Evolutionary conservation across 1,140 invertebrate species (phyloP).

Genomic region (Cataglyphis hispanica): DNA sequence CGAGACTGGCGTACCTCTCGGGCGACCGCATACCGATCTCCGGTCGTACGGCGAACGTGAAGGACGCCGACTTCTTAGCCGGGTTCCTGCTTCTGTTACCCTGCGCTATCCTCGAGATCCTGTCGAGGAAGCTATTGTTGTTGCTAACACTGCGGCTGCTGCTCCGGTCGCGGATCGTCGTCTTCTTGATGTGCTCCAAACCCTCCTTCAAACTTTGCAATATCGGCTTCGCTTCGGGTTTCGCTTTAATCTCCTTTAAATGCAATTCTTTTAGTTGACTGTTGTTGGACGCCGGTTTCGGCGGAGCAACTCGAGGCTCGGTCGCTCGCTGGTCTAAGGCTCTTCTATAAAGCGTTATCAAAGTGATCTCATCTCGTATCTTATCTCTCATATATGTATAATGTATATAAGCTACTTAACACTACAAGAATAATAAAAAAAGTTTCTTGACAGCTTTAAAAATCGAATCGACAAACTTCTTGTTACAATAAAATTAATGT

Average conservation of each 20-base stretch:
- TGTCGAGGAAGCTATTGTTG: slow-evolving; percentile 80
- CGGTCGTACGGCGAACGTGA: slow-evolving; percentile 83
- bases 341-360: slow-evolving; percentile 77
- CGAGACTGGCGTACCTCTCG: slow-evolving; percentile 83
- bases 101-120: slow-evolving; percentile 84
- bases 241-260: slow-evolving; percentile 83
- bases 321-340: slow-evolving; percentile 84
- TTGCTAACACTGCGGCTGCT: slow-evolving; percentile 73
- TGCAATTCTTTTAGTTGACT: slow-evolving; percentile 82
- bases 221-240: slow-evolving; percentile 83
- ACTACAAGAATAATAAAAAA: background rate
- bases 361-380: background rate
- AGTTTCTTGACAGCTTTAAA: background rate
- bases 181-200: slow-evolving; percentile 83
- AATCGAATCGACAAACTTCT: background rate
- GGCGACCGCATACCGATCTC: slow-evolving; percentile 84
- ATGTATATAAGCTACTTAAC: background rate
- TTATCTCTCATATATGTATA: background rate
- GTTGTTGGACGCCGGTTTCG: slow-evolving; percentile 76
- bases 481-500: background rate
- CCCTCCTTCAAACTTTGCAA: slow-evolving; percentile 83
- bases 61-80: slow-evolving; percentile 84
- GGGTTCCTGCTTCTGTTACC: slow-evolving; percentile 82
- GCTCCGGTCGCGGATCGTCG: slow-evolving; percentile 83
- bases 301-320: slow-evolving; percentile 82